Evolutionary conservation across 2,888 invertebrate species (phyloP), one percentile per base, ranked within the genome.

Genomic region (Machimus rusticus): DNA sequence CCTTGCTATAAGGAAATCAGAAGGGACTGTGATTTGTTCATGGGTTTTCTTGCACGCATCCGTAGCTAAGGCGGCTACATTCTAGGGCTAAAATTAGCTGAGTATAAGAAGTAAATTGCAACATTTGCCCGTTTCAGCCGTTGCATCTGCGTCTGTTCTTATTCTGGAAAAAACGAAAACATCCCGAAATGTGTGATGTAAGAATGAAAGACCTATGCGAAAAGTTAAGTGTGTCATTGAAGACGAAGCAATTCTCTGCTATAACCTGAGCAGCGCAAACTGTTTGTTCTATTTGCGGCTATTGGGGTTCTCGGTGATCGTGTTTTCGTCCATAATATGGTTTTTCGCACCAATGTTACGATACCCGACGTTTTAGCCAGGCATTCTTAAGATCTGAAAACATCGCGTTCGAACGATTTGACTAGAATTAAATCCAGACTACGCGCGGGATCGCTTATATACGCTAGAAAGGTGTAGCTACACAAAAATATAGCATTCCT

Each of bases 401-500:
- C 43, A 55, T 55, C 81, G 28, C 81, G 55, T 31, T 28, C 66
- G 43, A 39, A 74, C 23, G 34, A 74, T 23, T 43, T 28, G 37
- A 74, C 46, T 8, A 85, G 74, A 46, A 85, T 85, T 43, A 51
- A 85, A 85, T 74, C 74, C 34, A 46, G 28, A 43, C 28, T 74
- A 28, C 43, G 14, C 3, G 14, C n/a, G 43, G 19, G 5, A 74
- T 43, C 85, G 85, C 46, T 85, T 85, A 85, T 85, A 85, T 85
- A 85, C 85, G 74, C 85, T 85, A 23, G 31, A 57, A 74, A 74
- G 74, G 74, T 85, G 85, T 74, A 74, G 82, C 43, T 28, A 82
- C 31, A 74, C 34, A 82, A 76, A 84, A 82, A 74, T 86, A 86
- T 78, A 88, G 86, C 88, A 88, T 88, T 88, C 88, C 88, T 88